phyloP scores from a whole-genome alignment of 2,113 vertebrate species.

The Pollimyrus isidori region DNA sequence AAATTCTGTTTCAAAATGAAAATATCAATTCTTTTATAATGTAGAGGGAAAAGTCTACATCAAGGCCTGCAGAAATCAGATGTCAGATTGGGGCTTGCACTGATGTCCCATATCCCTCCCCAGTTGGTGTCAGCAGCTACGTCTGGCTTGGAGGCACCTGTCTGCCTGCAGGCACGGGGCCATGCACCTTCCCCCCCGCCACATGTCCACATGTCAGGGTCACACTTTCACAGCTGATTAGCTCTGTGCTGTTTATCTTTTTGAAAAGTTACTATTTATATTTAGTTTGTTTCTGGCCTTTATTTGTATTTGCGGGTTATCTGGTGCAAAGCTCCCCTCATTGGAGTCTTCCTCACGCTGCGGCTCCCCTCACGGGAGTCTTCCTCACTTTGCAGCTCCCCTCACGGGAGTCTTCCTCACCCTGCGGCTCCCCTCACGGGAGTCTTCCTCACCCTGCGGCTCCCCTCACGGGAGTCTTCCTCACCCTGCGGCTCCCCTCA shows the following conservation, averaged over 20 bases:
- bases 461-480: too few species aligned
- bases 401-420: not conserved
- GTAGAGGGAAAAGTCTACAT: not conserved
- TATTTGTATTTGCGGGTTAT: not conserved
- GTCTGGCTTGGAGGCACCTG: not conserved
- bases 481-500: not conserved
- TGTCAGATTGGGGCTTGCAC: not conserved
- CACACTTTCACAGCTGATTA: not conserved
- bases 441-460: too few species aligned
- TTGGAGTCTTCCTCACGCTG: not conserved
- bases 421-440: too few species aligned
- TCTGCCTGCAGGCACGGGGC: not conserved
- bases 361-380: not conserved
- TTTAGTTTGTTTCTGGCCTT: not conserved
- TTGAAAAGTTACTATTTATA: not conserved
- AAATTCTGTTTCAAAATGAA: not conserved
- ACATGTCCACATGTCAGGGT: not conserved
- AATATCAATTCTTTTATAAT: not conserved
- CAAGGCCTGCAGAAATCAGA: not conserved
- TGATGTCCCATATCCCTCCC: not conserved
- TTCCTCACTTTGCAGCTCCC: too few species aligned
- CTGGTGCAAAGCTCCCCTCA: not conserved
- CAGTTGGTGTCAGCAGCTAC: not conserved
- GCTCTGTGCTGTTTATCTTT: not conserved
- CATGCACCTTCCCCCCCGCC: not conserved